Evolutionary conservation across 2,113 vertebrate genomes (phyloP).

Genomic region (Pithys albifrons): DNA sequence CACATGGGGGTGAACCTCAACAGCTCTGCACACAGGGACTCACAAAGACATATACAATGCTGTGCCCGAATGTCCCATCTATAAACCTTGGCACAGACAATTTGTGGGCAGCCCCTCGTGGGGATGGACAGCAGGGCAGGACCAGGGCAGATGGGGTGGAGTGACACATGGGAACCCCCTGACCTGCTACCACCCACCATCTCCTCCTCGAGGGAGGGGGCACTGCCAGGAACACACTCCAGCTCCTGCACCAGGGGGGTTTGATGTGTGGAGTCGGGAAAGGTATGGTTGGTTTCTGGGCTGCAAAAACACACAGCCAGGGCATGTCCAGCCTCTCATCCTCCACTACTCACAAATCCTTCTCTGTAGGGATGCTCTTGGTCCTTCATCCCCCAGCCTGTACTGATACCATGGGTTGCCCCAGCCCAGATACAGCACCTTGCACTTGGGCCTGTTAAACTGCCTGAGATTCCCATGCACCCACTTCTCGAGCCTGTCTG

Average conservation of each 20-base stretch:
- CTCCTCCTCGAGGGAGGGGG: background rate
- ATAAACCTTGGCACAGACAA: background rate
- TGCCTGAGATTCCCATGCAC: background rate
- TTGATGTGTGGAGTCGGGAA: background rate
- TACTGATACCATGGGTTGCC: background rate
- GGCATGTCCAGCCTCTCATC: too few relatives aligned
- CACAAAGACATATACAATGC: fast-evolving
- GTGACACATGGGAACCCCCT: background rate
- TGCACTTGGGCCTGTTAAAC: background rate
- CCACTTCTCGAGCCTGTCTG: background rate
- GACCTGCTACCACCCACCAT: fast-evolving
- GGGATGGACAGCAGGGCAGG: background rate
- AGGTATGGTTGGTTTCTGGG: background rate
- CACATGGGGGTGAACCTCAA: background rate
- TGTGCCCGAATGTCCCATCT: fast-evolving
- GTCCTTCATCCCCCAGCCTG: background rate
- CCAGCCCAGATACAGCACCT: background rate
- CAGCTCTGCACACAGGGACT: background rate
- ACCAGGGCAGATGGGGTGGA: background rate
- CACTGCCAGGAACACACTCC: fast-evolving
- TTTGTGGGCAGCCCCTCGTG: background rate
- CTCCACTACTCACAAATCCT: too few relatives aligned
- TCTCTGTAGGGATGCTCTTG: background rate
- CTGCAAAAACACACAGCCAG: too few relatives aligned
- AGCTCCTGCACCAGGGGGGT: fast-evolving